Evolutionary conservation across 53 echinoderm and acorn worm species (phyloP).

Genomic region (Stichopus horrens): DNA sequence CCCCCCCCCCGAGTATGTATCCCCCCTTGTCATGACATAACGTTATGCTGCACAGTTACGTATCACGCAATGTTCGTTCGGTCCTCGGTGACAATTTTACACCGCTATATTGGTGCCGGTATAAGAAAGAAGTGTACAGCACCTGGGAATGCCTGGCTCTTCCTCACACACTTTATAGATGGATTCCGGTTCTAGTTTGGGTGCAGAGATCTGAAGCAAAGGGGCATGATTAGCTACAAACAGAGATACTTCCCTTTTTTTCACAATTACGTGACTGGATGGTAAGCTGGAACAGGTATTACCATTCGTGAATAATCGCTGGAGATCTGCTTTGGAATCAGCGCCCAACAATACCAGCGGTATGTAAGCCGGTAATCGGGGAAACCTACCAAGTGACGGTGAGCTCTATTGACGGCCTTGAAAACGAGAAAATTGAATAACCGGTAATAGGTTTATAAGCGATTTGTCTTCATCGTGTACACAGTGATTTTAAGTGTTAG

Average conservation of each 20-base stretch:
- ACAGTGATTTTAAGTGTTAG: background rate
- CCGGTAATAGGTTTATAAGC: background rate
- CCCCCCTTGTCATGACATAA: too few relatives aligned
- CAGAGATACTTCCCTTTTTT: background rate
- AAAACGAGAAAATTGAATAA: background rate
- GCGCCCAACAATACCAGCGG: background rate
- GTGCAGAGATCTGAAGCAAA: background rate
- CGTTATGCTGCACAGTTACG: too few relatives aligned
- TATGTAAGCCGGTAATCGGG: background rate
- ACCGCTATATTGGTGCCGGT: too few relatives aligned
- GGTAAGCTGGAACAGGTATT: background rate
- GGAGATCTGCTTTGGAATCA: background rate
- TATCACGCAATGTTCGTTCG: too few relatives aligned
- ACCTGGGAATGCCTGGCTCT: too few relatives aligned
- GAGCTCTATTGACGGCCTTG: background rate
- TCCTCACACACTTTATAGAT: too few relatives aligned
- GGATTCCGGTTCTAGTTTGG: too few relatives aligned
- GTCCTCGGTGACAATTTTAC: too few relatives aligned
- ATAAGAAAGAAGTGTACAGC: too few relatives aligned
- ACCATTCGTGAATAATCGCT: background rate
- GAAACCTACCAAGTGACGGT: background rate
- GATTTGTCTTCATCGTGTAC: background rate
- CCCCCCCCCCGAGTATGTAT: too few relatives aligned
- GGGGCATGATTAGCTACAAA: background rate
- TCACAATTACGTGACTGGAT: background rate